Evolutionary conservation across 1,140 invertebrate species (phyloP), one percentile per base, ranked within the genome.

Genomic region (Procambarus clarkii): DNA sequence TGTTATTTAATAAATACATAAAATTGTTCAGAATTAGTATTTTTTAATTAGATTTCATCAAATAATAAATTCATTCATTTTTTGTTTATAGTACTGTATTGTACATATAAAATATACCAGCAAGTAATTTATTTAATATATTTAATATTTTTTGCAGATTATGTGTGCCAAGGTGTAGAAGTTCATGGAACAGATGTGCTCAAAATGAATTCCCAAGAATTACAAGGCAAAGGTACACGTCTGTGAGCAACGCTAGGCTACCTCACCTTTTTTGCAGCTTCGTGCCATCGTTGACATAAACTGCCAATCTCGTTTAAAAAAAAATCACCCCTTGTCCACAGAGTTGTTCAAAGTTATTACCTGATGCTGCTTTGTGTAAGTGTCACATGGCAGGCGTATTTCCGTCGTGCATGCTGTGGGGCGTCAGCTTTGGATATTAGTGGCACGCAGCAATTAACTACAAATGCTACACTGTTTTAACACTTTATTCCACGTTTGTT

Each of bases 141-240:
- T 21, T 74, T 34, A 7, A 9, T 21, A 34, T 8, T 74, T 21
- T 74, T 74, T 74, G 24, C 69, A 74, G 69, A n/a, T 81, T 54
- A 81, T 54, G 48, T 54, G n/a, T 81, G 48, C 79, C 24, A 58
- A 81, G 79, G 18, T 58, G 79, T 34, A 58, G 48, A 81, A 54
- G 79, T 24, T 44, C 24, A 34, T 34, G 11, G 18, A 34, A 24
- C 21, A 54, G 48, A 50, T 45, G n/a, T 24, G 48, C 8, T n/a
- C 44, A 86, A n/a, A 86, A 86, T 86, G 85, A 86, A 45, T 78
- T 86, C 74, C 24, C 85, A 86, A 86, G 85, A 86, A 45, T n/a
- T 86, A 48, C 11, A 34, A 77, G 85, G 74, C 76, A 86, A 86
- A 86, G 85, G 85, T 86, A 86, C 76, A 86, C 85, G 15, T 86